phyloP scores from a whole-genome alignment of 2,797 vertebrate species.

The Tragopan temminckii region DNA sequence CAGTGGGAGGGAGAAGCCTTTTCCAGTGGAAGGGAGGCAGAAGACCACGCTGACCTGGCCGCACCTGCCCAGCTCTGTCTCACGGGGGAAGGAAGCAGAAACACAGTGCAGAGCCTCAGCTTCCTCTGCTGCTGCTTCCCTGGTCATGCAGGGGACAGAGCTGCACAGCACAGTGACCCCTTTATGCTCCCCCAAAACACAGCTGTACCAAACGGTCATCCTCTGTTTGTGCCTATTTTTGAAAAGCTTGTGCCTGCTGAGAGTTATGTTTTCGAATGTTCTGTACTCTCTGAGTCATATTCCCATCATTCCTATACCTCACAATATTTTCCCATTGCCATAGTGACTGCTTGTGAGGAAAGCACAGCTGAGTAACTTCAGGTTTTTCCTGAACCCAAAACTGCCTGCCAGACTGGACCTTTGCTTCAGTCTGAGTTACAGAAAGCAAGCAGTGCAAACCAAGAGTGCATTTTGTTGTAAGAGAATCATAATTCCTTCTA shows the following conservation, averaged over 20 bases:
- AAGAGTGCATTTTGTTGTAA: not conserved
- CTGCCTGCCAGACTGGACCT: slow-evolving; percentile 20
- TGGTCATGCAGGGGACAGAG: not conserved
- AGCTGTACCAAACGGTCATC: not conserved
- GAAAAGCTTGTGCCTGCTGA: slow-evolving; percentile 49
- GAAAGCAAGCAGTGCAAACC: not conserved
- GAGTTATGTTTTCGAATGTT: slow-evolving; percentile 65
- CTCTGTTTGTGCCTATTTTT: slow-evolving; percentile 30
- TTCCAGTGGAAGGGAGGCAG: not conserved
- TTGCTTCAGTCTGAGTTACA: not conserved
- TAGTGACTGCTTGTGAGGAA: slow-evolving; percentile 74
- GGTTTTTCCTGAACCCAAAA: slow-evolving; percentile 47
- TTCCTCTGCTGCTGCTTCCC: slow-evolving; percentile 7
- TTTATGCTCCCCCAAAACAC: not conserved
- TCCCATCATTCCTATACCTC: slow-evolving; percentile 78
- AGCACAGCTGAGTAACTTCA: slow-evolving; percentile 47
- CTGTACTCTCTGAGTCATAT: slow-evolving; percentile 80
- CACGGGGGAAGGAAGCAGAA: not conserved
- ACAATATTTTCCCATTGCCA: slow-evolving; percentile 84
- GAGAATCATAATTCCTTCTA: not conserved
- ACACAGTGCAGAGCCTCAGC: not conserved
- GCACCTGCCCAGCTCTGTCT: not conserved
- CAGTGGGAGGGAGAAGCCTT: not conserved
- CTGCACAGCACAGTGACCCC: fast-evolving
- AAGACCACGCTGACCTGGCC: not conserved